These are phyloP conservation scores for Paratilapia polleni DNA, from an alignment of 2,113 vertebrate genomes.

Conservation along the genomic window DNA sequence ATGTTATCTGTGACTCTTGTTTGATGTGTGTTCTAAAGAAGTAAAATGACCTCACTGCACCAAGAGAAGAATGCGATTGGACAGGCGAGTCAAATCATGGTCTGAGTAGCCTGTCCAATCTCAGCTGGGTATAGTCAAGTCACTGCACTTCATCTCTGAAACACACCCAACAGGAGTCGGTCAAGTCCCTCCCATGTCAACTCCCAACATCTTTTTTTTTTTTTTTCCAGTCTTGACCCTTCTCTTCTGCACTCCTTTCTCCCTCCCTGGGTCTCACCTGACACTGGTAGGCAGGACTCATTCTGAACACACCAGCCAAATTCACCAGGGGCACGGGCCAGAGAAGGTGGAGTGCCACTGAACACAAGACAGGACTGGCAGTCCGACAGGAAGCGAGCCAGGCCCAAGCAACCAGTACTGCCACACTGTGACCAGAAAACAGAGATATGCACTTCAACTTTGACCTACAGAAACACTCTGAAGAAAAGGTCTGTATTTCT, in stretches of 20 bases:
- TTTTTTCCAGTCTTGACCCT: conserved; percentile 21
- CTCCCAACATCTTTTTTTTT: conserved; percentile 48
- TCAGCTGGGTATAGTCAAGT: conserved; percentile 36
- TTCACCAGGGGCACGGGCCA: conserved; percentile 81
- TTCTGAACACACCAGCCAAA: conserved; percentile 96
- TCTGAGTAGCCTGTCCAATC: conserved; percentile 53
- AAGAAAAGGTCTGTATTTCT: not conserved
- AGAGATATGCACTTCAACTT: not conserved
- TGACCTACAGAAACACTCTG: not conserved
- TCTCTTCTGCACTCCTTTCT: conserved; percentile 60
- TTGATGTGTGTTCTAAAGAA: conserved; percentile 40
- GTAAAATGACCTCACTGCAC: conserved; percentile 44
- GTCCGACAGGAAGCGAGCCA: conserved; percentile 88
- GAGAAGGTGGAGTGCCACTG: conserved; percentile 77
- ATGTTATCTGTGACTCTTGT: conserved; percentile 36
- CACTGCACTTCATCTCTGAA: conserved; percentile 46
- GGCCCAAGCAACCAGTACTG: conserved; percentile 88
- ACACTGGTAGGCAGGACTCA: conserved; percentile 89
- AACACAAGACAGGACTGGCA: conserved; percentile 93
- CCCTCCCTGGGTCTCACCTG: conserved; percentile 83
- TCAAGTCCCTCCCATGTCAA: conserved; percentile 62
- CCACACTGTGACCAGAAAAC: conserved; percentile 81
- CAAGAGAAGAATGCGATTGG: conserved; percentile 4
- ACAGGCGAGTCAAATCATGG: conserved; percentile 41
- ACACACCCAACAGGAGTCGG: conserved; percentile 46